Evolutionary conservation across 2,113 vertebrate species (phyloP).

Genomic region (Narcine bancroftii): DNA sequence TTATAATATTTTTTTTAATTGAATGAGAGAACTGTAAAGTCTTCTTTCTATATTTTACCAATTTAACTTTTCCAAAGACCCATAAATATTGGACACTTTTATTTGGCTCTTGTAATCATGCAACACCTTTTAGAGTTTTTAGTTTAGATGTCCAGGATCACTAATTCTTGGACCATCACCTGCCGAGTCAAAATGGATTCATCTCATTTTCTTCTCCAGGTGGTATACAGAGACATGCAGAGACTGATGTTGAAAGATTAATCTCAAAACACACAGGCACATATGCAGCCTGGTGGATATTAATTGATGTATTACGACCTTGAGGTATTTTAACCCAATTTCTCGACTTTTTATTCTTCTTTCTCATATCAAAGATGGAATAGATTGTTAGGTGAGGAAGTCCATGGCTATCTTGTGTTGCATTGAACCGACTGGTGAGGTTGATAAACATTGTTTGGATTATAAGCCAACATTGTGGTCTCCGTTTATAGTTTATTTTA

Average conservation of each 20-base stretch:
- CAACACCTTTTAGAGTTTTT: not conserved
- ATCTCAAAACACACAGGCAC: no score
- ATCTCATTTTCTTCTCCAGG: not conserved
- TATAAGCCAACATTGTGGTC: not conserved
- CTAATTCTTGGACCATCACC: not conserved
- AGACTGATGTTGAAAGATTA: not conserved
- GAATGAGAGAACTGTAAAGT: not conserved
- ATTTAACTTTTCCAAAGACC: not conserved
- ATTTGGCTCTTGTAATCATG: not conserved
- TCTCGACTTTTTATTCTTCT: not conserved
- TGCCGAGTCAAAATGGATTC: not conserved
- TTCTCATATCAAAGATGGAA: not conserved
- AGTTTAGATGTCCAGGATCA: not conserved
- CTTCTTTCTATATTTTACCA: no score
- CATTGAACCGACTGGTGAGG: not conserved
- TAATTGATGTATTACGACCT: not conserved
- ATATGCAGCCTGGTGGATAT: not conserved
- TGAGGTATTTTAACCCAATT: not conserved
- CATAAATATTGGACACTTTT: not conserved
- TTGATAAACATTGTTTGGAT: not conserved
- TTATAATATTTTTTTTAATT: no score
- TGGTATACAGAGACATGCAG: not conserved
- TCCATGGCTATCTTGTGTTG: no score
- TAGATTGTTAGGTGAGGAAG: not conserved
- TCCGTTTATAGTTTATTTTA: not conserved